Conservation (phyloP, 2,888 invertebrate species). For the Apamea crenata region DNA sequence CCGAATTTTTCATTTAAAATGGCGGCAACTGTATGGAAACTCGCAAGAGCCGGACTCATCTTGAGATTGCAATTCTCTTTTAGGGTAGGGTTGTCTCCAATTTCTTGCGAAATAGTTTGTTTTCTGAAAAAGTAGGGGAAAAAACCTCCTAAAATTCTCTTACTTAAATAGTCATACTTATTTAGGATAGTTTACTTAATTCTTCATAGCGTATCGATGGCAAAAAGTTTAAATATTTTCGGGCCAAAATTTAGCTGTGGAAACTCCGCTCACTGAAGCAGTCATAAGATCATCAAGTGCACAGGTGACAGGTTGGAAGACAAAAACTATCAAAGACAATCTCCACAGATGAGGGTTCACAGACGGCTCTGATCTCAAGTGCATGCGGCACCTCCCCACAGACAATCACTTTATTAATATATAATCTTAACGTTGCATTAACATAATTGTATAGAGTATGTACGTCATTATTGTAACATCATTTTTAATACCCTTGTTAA, state of each 20-base stretch:
- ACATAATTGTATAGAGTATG: not conserved
- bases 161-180: not conserved
- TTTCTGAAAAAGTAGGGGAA: not conserved
- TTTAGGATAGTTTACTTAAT: not conserved
- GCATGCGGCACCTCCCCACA: too few relatives aligned
- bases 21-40: conserved; percentile 73
- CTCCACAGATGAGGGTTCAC: too few relatives aligned
- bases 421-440: not conserved
- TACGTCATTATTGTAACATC: too few relatives aligned
- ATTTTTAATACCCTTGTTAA: not conserved
- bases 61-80: conserved; percentile 79
- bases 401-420: not conserved
- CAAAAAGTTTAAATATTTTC: too few relatives aligned
- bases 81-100: conserved; percentile 73
- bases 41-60: conserved; percentile 78
- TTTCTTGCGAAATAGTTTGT: not conserved
- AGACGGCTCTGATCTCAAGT: too few relatives aligned
- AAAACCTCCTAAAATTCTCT: not conserved
- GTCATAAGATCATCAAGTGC: too few relatives aligned
- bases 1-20: conserved; percentile 74
- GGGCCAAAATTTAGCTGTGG: too few relatives aligned
- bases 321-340: too few relatives aligned
- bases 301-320: too few relatives aligned
- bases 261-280: too few relatives aligned
- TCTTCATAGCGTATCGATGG: too few relatives aligned